Conservation (phyloP, 2,797 vertebrate genomes). For the Pipistrellus pipistrellus region DNA sequence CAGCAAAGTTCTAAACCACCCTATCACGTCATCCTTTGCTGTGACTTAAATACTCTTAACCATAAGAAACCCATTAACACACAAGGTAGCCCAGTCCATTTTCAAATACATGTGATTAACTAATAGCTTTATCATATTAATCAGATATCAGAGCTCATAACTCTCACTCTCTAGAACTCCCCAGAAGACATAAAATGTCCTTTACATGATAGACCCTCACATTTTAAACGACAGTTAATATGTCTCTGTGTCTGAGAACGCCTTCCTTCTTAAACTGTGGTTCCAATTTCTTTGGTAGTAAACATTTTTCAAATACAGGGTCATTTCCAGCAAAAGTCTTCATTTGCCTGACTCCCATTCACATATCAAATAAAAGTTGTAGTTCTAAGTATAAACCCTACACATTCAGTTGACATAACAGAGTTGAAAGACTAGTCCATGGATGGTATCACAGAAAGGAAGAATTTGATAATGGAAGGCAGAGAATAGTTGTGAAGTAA, state of each 20-base stretch:
- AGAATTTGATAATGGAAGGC: not conserved
- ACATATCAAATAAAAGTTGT: not conserved
- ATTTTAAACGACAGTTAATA: constrained; percentile 18
- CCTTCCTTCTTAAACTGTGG: not conserved
- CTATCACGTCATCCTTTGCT: not conserved
- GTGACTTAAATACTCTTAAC: not conserved
- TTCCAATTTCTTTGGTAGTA: constrained; percentile 2
- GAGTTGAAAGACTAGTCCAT: not conserved
- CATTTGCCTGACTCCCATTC: not conserved
- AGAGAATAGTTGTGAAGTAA: not conserved
- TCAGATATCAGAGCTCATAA: not conserved
- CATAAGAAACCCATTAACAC: not conserved
- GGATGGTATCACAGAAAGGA: not conserved
- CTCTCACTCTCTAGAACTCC: constrained; percentile 2
- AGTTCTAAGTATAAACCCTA: not conserved
- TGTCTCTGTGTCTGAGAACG: not conserved
- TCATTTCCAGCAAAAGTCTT: constrained; percentile 45
- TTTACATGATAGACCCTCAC: not conserved
- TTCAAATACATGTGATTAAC: not conserved
- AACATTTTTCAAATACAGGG: not conserved
- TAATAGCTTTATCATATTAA: not conserved
- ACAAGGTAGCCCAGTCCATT: not conserved
- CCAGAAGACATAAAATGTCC: not conserved
- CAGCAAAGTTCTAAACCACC: not conserved
- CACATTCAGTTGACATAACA: not conserved